Conservation (phyloP, 1,140 invertebrate genomes). For the Propsilocerus akamusi region DNA sequence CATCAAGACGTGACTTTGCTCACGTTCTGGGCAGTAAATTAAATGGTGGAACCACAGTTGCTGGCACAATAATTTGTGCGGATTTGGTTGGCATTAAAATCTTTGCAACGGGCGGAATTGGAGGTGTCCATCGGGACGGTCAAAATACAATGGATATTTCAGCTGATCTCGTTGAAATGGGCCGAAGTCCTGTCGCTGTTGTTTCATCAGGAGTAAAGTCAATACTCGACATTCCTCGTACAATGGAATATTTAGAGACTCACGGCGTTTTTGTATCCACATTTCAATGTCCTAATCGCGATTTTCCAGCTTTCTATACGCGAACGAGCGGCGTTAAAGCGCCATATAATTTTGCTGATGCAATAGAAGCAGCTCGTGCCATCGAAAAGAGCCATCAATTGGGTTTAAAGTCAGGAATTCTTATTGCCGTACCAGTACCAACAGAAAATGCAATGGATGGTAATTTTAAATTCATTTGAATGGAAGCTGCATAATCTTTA, state of each 20-base stretch:
- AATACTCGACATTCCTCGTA: conserved; percentile 87
- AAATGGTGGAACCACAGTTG: conserved; percentile 91
- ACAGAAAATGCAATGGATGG: conserved; percentile 40
- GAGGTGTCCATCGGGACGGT: conserved; percentile 84
- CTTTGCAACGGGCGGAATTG: conserved; percentile 77
- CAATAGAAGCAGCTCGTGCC: conserved; percentile 50
- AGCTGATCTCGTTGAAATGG: conserved; percentile 83
- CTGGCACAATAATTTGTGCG: conserved; percentile 78
- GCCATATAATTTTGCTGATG: conserved; percentile 41
- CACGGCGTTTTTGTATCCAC: conserved; percentile 80
- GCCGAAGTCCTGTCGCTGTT: conserved; percentile 69
- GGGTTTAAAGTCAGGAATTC: conserved; percentile 52
- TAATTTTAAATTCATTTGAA: conserved; percentile 8
- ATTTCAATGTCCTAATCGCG: conserved; percentile 24
- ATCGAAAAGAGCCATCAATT: conserved; percentile 38
- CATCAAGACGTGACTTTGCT: conserved; percentile 73
- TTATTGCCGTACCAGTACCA: conserved; percentile 86
- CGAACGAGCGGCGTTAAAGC: conserved; percentile 42
- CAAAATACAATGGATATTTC: conserved; percentile 81
- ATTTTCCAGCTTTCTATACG: conserved; percentile 85
- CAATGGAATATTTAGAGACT: conserved; percentile 92
- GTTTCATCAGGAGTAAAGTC: conserved; percentile 94
- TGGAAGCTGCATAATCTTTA: background rate
- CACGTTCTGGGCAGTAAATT: conserved; percentile 46
- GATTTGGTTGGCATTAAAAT: conserved; percentile 65